These are phyloP conservation scores for Actinia tenebrosa DNA, from an alignment of 64 coral and sea anemone genomes.

Conservation along the genomic window DNA sequence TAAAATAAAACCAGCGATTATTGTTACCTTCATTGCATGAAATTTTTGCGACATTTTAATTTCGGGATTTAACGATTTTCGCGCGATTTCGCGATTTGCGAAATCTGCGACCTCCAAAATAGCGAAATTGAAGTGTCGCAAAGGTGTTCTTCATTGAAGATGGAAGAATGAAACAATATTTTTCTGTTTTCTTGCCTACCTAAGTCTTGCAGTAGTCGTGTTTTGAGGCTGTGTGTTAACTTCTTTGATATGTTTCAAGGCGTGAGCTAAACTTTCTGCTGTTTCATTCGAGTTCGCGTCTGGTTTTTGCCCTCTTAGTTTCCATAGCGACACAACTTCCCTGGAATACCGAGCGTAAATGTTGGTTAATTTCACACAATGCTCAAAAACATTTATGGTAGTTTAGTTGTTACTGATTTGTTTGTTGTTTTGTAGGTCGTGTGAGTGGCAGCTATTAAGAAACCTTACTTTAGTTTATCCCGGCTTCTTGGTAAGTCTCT, in stretches of 20 bases:
- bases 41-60: too few species aligned
- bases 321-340: conserved; percentile 53
- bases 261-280: conserved; percentile 31
- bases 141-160: too few species aligned
- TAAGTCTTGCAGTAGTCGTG: conserved; percentile 27
- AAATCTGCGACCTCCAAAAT: too few species aligned
- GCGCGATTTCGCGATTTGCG: too few species aligned
- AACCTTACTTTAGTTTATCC: conserved; percentile 41
- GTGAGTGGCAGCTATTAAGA: background rate
- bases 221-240: conserved; percentile 36
- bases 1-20: background rate
- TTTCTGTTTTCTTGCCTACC: conserved; percentile 2
- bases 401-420: too few species aligned
- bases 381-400: too few species aligned
- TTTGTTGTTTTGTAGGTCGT: too few species aligned
- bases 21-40: background rate
- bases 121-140: too few species aligned
- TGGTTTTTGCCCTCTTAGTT: conserved; percentile 31
- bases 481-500: conserved; percentile 34
- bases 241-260: conserved; percentile 55
- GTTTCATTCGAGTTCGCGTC: conserved; percentile 56
- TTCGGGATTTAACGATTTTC: too few species aligned
- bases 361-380: background rate
- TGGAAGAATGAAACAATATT: too few species aligned
- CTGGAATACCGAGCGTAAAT: background rate